phyloP scores from a whole-genome alignment of 2,888 invertebrate species.

The Boloria euphrosyne region DNA sequence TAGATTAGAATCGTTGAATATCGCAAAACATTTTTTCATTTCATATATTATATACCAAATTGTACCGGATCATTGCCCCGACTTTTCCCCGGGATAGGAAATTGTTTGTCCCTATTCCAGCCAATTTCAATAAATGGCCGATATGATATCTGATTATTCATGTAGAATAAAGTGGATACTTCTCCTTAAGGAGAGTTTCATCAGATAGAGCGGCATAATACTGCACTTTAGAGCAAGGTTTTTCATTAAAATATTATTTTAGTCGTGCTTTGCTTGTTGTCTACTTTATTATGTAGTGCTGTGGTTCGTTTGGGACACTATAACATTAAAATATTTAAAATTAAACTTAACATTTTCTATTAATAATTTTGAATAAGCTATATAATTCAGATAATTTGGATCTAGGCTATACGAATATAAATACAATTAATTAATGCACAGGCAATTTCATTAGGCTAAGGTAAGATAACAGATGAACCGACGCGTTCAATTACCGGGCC shows the following conservation, averaged over 20 bases:
- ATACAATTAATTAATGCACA: slow-evolving; percentile 58
- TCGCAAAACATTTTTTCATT: not conserved
- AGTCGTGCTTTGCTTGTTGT: slow-evolving; percentile 3
- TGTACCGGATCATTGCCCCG: slow-evolving; percentile 8
- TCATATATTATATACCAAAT: slow-evolving; percentile 36
- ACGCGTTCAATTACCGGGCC: slow-evolving; percentile 60
- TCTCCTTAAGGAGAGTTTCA: slow-evolving; percentile 20
- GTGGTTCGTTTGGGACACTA: not conserved
- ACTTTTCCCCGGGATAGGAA: slow-evolving; percentile 16
- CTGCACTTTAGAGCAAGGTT: slow-evolving; percentile 13
- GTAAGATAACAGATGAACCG: slow-evolving; percentile 61
- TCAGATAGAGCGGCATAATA: slow-evolving; percentile 11
- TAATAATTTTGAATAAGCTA: not conserved
- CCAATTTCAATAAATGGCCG: slow-evolving; percentile 46
- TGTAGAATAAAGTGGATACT: slow-evolving; percentile 13
- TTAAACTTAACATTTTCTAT: not conserved
- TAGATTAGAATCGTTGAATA: not conserved
- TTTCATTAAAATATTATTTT: slow-evolving; percentile 15
- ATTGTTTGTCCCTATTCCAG: slow-evolving; percentile 42
- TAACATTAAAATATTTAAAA: not conserved
- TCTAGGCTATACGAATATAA: slow-evolving; percentile 25
- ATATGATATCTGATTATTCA: slow-evolving; percentile 36
- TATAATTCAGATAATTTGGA: slow-evolving; percentile 19
- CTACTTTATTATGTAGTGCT: not conserved
- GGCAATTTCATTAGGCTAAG: slow-evolving; percentile 61